A percentile compares a stretch with the other conserved stretches of the same genome.
These are phyloP conservation scores for Lutraria lutraria DNA, from an alignment of 2,888 invertebrate genomes.

Conservation along the genomic window DNA sequence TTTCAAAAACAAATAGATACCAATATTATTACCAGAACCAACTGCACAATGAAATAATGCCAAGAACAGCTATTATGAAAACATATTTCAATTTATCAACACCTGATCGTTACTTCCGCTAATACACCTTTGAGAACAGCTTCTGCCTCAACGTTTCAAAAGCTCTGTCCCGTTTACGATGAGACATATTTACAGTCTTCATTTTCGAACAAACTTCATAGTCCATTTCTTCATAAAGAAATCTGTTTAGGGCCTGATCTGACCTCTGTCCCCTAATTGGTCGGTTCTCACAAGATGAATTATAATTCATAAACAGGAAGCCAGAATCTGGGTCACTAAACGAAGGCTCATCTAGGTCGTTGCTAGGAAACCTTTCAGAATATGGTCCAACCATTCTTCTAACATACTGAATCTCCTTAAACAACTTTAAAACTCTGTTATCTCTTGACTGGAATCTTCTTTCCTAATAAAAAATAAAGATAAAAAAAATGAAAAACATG, in stretches of 20 bases:
- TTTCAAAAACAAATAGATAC: too few relatives aligned
- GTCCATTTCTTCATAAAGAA: conserved; percentile 44
- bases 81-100: too few relatives aligned
- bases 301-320: conserved; percentile 56
- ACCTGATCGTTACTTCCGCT: too few relatives aligned
- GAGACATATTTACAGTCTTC: conserved; percentile 31
- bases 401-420: conserved; percentile 46
- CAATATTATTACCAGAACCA: too few relatives aligned
- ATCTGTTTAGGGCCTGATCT: conserved; percentile 41
- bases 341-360: not conserved
- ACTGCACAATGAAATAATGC: too few relatives aligned
- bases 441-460: conserved; percentile 41
- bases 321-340: conserved; percentile 14
- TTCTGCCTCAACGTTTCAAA: conserved; percentile 39
- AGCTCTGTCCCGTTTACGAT: conserved; percentile 45
- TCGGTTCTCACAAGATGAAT: not conserved
- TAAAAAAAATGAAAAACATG: not conserved
- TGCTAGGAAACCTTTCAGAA: conserved; percentile 11
- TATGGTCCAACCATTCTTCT: conserved; percentile 15
- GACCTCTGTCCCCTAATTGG: not conserved
- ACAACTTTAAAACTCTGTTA: conserved; percentile 52
- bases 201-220: conserved; percentile 55
- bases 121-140: not conserved
- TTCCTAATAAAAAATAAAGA: conserved; percentile 38
- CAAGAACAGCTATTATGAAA: too few relatives aligned